phyloP scores from a whole-genome alignment of 1,140 invertebrate species.

The Sipha flava region DNA sequence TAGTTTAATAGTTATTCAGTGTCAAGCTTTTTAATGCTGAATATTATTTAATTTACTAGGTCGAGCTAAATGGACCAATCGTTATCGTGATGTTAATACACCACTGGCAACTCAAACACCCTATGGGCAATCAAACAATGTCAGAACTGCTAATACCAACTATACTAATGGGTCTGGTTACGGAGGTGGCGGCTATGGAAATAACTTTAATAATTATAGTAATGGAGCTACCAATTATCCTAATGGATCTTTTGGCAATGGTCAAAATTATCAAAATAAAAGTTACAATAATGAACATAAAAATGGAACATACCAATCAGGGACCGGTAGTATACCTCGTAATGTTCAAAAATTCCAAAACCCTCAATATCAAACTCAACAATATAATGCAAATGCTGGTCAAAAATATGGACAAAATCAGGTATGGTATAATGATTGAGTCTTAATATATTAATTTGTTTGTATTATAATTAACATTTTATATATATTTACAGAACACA shows the following conservation, averaged over 20 bases:
- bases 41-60: background rate
- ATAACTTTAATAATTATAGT: constrained; percentile 1
- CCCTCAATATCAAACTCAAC: constrained; percentile 11
- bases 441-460: background rate
- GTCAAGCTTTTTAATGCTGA: no score
- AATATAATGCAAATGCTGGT: constrained; percentile 12
- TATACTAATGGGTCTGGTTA: constrained; percentile 5
- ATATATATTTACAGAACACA: constrained; percentile 32
- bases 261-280: constrained; percentile 27
- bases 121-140: constrained; percentile 13
- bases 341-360: constrained; percentile 20
- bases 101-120: background rate
- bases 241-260: constrained; percentile 3
- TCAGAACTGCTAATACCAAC: background rate
- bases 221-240: background rate
- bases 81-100: constrained; percentile 25
- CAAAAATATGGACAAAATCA: constrained; percentile 35
- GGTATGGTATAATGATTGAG: constrained; percentile 34
- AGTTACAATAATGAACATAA: constrained; percentile 11
- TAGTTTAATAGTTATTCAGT: no score
- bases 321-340: background rate
- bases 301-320: constrained; percentile 16
- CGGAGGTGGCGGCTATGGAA: background rate
- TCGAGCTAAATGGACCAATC: constrained; percentile 25
- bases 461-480: background rate